Conservation (phyloP, 2,888 invertebrate genomes). For the Agrilus cyanescens region DNA sequence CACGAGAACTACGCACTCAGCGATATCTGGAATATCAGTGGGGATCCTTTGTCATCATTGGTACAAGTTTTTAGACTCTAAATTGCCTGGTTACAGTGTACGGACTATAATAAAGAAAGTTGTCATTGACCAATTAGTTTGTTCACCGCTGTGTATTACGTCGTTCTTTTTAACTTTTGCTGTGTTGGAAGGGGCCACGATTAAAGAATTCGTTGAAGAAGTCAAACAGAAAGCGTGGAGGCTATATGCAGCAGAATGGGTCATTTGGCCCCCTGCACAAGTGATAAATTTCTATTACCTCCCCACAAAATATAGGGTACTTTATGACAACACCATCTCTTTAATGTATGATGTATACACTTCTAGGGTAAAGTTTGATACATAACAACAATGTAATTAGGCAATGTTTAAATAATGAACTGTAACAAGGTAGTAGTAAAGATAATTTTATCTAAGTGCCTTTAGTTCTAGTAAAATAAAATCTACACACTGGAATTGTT, state of each 20-base stretch:
- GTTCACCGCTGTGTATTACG: slow-evolving; percentile 68
- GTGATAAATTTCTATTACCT: slow-evolving; percentile 83
- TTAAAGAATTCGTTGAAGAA: slow-evolving; percentile 52
- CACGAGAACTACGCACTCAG: slow-evolving; percentile 62
- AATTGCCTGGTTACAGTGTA: slow-evolving; percentile 56
- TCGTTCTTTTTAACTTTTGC: slow-evolving; percentile 69
- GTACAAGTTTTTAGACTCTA: slow-evolving; percentile 66
- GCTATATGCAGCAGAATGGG: slow-evolving; percentile 78
- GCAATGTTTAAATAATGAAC: too few relatives aligned
- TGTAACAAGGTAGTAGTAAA: too few relatives aligned
- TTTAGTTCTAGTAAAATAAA: too few relatives aligned
- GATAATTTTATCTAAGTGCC: too few relatives aligned
- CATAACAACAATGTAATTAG: too few relatives aligned
- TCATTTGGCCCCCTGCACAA: slow-evolving; percentile 89
- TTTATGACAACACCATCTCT: slow-evolving; percentile 78
- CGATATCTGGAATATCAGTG: slow-evolving; percentile 60
- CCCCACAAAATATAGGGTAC: slow-evolving; percentile 68
- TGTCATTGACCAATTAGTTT: slow-evolving; percentile 68
- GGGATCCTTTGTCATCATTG: slow-evolving; percentile 78
- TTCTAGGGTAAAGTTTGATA: slow-evolving; percentile 61
- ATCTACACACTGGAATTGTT: too few relatives aligned
- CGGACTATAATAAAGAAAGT: slow-evolving; percentile 63
- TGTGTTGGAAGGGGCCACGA: slow-evolving; percentile 52
- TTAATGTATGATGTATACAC: slow-evolving; percentile 78
- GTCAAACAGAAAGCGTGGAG: slow-evolving; percentile 61